A percentile compares a stretch with the other conserved stretches of the same genome.
These are phyloP conservation scores for Gavialis gangeticus DNA, from an alignment of 2,113 vertebrate species.

Conservation along the genomic window DNA sequence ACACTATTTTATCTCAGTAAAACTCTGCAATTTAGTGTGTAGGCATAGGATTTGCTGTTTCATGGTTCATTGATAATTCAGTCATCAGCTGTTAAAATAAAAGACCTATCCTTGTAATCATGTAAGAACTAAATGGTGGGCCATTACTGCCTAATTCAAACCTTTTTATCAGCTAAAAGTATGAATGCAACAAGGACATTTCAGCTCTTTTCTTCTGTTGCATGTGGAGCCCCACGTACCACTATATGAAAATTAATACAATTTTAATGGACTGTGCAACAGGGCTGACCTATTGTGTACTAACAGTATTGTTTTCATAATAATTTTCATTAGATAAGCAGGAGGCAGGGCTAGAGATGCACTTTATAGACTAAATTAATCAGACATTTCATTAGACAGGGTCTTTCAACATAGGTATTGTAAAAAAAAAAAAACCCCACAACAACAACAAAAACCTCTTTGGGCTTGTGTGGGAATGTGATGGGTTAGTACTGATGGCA, in stretches of 20 bases:
- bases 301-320: background rate
- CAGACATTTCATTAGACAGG: too few relatives aligned
- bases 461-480: background rate
- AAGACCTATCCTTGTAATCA: background rate
- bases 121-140: background rate
- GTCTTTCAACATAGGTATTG: background rate
- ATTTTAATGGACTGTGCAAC: background rate
- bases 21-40: background rate
- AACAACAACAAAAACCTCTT: too few relatives aligned
- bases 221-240: background rate
- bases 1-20: background rate
- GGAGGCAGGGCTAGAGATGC: background rate
- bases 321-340: conserved; percentile 9
- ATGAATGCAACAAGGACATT: background rate
- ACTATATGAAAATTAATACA: background rate
- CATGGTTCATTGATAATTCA: background rate
- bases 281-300: background rate
- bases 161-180: background rate
- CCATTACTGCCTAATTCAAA: background rate
- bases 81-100: background rate
- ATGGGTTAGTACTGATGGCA: background rate
- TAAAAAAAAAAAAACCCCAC: background rate
- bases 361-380: too few relatives aligned
- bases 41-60: background rate
- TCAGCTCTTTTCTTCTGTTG: background rate